phyloP scores from a whole-genome alignment of 2,888 invertebrate genomes.

The Diploptera punctata region DNA sequence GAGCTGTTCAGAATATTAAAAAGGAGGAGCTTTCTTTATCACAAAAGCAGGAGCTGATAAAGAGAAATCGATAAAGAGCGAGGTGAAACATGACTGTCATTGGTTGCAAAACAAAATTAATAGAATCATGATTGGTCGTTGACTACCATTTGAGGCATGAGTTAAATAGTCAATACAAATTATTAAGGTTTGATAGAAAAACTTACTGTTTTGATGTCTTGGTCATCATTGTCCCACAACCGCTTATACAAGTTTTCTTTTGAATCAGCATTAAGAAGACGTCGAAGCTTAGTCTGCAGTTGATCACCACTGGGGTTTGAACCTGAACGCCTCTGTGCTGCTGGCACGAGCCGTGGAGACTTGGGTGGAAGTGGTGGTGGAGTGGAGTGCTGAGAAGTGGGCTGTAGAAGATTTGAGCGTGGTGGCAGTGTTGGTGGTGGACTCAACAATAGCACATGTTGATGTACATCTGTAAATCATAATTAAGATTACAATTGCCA shows the following conservation, averaged over 20 bases:
- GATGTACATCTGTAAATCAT: conserved; percentile 33
- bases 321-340: conserved; percentile 44
- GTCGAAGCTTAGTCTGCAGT: conserved; percentile 78
- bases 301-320: conserved; percentile 58
- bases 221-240: conserved; percentile 38
- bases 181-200: background rate
- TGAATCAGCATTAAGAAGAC: conserved; percentile 76
- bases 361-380: conserved; percentile 42
- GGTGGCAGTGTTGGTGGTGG: conserved; percentile 40
- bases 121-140: too few species aligned
- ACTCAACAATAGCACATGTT: conserved; percentile 33
- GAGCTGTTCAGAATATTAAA: too few species aligned
- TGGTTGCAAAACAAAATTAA: too few species aligned
- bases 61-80: too few species aligned
- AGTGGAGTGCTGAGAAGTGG: conserved; percentile 24
- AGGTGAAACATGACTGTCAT: too few species aligned
- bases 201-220: conserved; percentile 33
- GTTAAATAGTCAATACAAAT: too few species aligned
- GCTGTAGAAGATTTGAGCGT: conserved; percentile 23
- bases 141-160: too few species aligned
- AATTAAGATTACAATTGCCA: too few species aligned
- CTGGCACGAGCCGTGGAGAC: conserved; percentile 39
- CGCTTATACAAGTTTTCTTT: conserved; percentile 64
- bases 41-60: too few species aligned
- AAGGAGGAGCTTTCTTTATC: too few species aligned